A percentile compares a stretch with the other conserved stretches of the same genome.
These are phyloP conservation scores for Acanthornis magna DNA, from an alignment of 2,797 vertebrate species.

Conservation along the genomic window DNA sequence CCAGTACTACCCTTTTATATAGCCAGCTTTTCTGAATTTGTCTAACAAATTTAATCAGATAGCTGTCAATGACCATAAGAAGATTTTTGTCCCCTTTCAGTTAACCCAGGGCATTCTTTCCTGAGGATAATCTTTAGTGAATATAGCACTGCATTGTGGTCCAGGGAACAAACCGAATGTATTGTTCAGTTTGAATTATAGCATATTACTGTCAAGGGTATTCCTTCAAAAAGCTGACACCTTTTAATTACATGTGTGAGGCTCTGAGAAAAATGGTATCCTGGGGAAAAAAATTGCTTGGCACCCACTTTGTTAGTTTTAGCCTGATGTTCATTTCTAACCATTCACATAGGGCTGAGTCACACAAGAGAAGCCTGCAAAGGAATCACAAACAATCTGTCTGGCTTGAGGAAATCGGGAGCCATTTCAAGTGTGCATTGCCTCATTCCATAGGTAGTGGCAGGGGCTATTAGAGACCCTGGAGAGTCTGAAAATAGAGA, in stretches of 20 bases:
- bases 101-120: background rate
- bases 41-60: background rate
- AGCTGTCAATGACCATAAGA: background rate
- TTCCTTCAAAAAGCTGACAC: slow-evolving; percentile 53
- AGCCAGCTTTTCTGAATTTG: background rate
- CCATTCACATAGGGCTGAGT: slow-evolving; percentile 40
- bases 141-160: background rate
- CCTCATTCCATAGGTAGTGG: background rate
- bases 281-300: slow-evolving; percentile 1
- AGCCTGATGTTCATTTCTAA: slow-evolving; percentile 42
- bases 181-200: slow-evolving; percentile 39
- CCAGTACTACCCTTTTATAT: background rate
- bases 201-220: slow-evolving; percentile 55
- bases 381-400: slow-evolving; percentile 5
- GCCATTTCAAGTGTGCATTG: background rate
- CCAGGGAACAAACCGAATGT: slow-evolving; percentile 8
- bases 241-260: slow-evolving; percentile 60
- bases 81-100: slow-evolving; percentile 1
- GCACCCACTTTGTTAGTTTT: slow-evolving; percentile 58
- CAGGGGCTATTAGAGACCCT: background rate
- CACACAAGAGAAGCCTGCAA: slow-evolving; percentile 11
- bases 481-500: background rate
- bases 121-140: background rate
- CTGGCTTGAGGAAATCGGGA: slow-evolving; percentile 41
- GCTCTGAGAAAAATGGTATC: slow-evolving; percentile 23